phyloP scores from a whole-genome alignment of 2,797 vertebrate species.

The Nannoperca australis region DNA sequence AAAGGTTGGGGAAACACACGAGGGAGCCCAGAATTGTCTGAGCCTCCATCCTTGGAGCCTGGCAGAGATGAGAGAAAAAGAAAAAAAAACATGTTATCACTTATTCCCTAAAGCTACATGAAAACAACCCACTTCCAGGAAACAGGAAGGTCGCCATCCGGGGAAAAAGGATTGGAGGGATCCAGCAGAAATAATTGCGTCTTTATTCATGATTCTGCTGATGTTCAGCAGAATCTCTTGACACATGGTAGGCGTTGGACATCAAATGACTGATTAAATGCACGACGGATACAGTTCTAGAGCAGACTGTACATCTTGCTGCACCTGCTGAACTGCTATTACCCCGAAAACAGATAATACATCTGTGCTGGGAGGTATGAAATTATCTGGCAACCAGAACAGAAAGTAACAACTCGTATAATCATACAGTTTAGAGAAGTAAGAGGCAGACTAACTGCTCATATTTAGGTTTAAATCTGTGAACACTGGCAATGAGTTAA shows the following conservation, averaged over 20 bases:
- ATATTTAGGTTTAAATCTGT: constrained; percentile 12
- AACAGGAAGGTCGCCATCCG: constrained; percentile 17
- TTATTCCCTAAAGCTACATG: constrained; percentile 29
- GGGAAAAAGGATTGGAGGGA: constrained; percentile 27
- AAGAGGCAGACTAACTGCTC: neutral
- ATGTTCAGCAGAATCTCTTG: constrained; percentile 21
- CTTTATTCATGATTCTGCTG: constrained; percentile 47
- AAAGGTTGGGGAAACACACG: constrained; percentile 96
- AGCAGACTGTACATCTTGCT: constrained; percentile 8
- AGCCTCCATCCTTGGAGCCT: constrained; percentile 95
- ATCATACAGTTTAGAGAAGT: neutral
- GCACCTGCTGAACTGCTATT: constrained; percentile 28
- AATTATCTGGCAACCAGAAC: neutral
- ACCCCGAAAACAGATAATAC: constrained; percentile 21
- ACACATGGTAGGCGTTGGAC: constrained; percentile 16
- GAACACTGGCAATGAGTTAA: neutral
- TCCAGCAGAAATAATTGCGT: constrained; percentile 29
- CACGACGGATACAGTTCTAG: neutral
- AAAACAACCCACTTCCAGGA: constrained; percentile 52
- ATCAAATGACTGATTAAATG: constrained; percentile 47
- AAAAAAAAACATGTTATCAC: constrained; percentile 17
- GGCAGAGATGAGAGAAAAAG: constrained; percentile 14
- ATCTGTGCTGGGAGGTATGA: constrained; percentile 9
- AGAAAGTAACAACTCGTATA: neutral
- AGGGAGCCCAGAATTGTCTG: constrained; percentile 95